Evolutionary conservation across 1,140 invertebrate species (phyloP).

Genomic region (Proctacanthus coquilletti): DNA sequence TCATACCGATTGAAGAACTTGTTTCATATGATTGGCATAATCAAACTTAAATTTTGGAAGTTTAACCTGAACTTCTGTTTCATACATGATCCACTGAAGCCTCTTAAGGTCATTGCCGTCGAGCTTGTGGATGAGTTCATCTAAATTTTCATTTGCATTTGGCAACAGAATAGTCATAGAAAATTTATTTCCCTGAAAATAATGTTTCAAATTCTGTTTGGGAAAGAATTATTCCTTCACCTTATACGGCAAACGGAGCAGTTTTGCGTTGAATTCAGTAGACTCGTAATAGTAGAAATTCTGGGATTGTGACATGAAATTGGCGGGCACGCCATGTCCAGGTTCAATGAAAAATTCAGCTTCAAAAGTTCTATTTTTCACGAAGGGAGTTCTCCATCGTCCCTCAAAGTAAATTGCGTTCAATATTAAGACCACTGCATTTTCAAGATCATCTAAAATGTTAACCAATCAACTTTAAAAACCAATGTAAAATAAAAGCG

Average conservation of each 20-base stretch:
- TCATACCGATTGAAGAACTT: slow-evolving; percentile 42
- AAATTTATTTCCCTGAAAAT: slow-evolving; percentile 48
- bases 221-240: background rate
- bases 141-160: slow-evolving; percentile 40
- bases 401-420: slow-evolving; percentile 74
- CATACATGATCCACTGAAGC: slow-evolving; percentile 40
- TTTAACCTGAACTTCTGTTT: slow-evolving; percentile 40
- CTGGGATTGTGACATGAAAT: background rate
- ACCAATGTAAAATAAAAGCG: slow-evolving; percentile 1
- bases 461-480: slow-evolving; percentile 8
- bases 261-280: background rate
- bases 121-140: slow-evolving; percentile 39
- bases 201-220: no score
- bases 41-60: slow-evolving; percentile 68
- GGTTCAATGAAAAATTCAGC: background rate
- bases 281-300: background rate
- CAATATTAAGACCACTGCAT: slow-evolving; percentile 50
- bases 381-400: slow-evolving; percentile 44
- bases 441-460: slow-evolving; percentile 36
- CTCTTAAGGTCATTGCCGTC: slow-evolving; percentile 36
- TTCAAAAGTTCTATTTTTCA: background rate
- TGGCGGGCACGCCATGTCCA: background rate
- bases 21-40: slow-evolving; percentile 42
- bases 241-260: background rate
- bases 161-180: slow-evolving; percentile 59